These are phyloP conservation scores for Hesperophylax magnus DNA, from an alignment of 1,140 invertebrate genomes.

Conservation along the genomic window DNA sequence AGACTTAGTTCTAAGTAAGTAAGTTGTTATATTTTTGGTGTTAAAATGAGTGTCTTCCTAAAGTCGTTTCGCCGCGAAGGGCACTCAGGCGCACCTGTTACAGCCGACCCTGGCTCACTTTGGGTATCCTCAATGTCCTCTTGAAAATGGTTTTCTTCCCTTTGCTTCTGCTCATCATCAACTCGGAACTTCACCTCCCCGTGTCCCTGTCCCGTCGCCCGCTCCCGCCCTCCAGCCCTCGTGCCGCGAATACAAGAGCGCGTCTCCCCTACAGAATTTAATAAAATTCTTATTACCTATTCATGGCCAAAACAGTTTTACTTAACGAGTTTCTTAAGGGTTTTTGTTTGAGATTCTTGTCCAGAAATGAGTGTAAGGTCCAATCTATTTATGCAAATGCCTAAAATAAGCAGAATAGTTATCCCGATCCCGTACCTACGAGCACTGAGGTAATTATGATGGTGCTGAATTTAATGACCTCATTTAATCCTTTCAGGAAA, in stretches of 20 bases:
- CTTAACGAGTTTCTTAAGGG: slow-evolving; percentile 55
- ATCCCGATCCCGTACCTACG: not conserved
- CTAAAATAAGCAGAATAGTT: slow-evolving; percentile 37
- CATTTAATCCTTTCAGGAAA: too few species aligned
- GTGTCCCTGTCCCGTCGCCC: too few species aligned
- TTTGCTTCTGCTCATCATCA: slow-evolving; percentile 27
- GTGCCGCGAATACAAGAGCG: slow-evolving; percentile 8
- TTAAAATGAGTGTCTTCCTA: slow-evolving; percentile 4
- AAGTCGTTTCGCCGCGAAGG: slow-evolving; percentile 21
- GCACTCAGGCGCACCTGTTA: slow-evolving; percentile 47
- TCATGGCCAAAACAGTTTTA: slow-evolving; percentile 55
- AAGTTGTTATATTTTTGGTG: slow-evolving; percentile 20
- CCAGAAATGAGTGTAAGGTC: slow-evolving; percentile 43
- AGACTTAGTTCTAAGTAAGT: not conserved
- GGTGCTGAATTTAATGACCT: too few species aligned
- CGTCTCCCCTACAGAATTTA: slow-evolving; percentile 48
- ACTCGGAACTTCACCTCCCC: slow-evolving; percentile 1
- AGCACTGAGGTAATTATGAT: too few species aligned
- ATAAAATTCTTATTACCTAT: slow-evolving; percentile 57
- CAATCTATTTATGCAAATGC: slow-evolving; percentile 55
- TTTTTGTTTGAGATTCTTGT: slow-evolving; percentile 53
- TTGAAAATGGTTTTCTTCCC: slow-evolving; percentile 19
- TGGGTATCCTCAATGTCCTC: not conserved
- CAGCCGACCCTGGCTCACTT: slow-evolving; percentile 3
- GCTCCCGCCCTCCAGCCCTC: not conserved